Evolutionary conservation across 2,797 vertebrate genomes (phyloP).

Genomic region (Labroides dimidiatus): DNA sequence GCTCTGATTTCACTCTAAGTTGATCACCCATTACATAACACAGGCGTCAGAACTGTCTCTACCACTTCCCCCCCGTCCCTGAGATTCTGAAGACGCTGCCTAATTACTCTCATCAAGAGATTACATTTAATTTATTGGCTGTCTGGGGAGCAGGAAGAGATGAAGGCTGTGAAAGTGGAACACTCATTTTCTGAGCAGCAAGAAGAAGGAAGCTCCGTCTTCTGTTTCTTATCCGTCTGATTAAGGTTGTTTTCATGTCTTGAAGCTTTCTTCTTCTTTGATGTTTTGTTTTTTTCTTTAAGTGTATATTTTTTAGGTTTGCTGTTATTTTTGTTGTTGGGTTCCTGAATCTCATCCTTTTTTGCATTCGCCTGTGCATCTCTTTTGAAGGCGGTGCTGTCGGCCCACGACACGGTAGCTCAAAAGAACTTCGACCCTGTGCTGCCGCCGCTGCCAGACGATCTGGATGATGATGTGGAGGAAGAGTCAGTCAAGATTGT

Average conservation of each 20-base stretch:
- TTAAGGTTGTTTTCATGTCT: neutral
- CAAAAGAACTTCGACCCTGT: conserved; percentile 96
- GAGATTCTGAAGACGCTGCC: conserved; percentile 28
- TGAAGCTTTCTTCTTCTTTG: neutral
- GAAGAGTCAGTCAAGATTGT: conserved; percentile 97
- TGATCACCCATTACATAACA: conserved; percentile 39
- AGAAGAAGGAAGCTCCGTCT: neutral
- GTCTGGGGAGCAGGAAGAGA: conserved; percentile 22
- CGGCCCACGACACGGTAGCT: conserved; percentile 94
- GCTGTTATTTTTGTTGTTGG: neutral
- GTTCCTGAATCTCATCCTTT: neutral
- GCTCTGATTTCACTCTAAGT: conserved; percentile 30
- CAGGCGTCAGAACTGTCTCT: conserved; percentile 15
- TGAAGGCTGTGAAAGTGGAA: conserved; percentile 8
- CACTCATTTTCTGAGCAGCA: conserved; percentile 5
- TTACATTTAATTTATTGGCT: conserved; percentile 43
- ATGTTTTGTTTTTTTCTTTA: too few relatives aligned
- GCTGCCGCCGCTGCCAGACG: conserved; percentile 91
- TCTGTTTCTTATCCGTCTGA: neutral
- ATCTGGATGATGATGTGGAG: conserved; percentile 90
- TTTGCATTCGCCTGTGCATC: neutral
- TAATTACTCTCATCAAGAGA: conserved; percentile 53
- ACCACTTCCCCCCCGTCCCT: neutral
- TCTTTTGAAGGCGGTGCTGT: conserved; percentile 87
- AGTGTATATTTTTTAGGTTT: neutral